phyloP scores from a whole-genome alignment of 2,797 vertebrate genomes.

The Falco concolor region DNA sequence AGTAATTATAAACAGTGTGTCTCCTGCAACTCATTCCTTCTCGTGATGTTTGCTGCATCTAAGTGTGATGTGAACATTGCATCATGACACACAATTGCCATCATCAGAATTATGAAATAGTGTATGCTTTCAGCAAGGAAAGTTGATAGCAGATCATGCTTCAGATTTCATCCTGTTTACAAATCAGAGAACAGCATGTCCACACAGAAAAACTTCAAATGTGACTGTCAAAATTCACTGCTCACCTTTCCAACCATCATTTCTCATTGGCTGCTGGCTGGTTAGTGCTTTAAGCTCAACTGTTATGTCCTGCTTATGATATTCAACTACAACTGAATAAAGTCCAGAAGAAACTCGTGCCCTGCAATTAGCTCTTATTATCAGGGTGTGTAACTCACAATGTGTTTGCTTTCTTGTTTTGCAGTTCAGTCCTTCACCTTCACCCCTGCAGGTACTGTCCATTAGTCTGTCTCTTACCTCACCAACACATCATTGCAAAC shows the following conservation, averaged over 20 bases:
- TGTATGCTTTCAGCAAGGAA: constrained; percentile 23
- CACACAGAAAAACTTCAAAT: background rate
- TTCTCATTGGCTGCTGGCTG: constrained; percentile 56
- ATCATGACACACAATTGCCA: background rate
- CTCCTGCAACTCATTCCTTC: background rate
- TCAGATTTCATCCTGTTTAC: constrained; percentile 3
- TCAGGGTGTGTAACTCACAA: constrained; percentile 80
- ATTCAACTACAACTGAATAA: background rate
- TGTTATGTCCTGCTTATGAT: constrained; percentile 23
- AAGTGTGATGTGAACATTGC: background rate
- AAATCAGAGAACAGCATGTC: background rate
- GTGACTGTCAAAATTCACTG: background rate
- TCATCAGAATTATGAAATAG: background rate
- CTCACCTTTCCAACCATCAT: background rate
- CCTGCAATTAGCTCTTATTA: background rate
- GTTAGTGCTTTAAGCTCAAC: constrained; percentile 42
- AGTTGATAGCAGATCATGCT: background rate
- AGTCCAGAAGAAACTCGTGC: background rate
- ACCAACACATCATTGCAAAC: constrained; percentile 13
- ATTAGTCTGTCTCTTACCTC: constrained; percentile 81
- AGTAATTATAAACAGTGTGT: background rate
- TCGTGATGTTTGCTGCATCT: constrained; percentile 24
- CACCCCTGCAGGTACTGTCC: constrained; percentile 91
- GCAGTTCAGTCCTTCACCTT: constrained; percentile 92
- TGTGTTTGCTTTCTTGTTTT: constrained; percentile 92